phyloP scores from a whole-genome alignment of 1,140 invertebrate genomes.

The Drosophila ananassae region DNA sequence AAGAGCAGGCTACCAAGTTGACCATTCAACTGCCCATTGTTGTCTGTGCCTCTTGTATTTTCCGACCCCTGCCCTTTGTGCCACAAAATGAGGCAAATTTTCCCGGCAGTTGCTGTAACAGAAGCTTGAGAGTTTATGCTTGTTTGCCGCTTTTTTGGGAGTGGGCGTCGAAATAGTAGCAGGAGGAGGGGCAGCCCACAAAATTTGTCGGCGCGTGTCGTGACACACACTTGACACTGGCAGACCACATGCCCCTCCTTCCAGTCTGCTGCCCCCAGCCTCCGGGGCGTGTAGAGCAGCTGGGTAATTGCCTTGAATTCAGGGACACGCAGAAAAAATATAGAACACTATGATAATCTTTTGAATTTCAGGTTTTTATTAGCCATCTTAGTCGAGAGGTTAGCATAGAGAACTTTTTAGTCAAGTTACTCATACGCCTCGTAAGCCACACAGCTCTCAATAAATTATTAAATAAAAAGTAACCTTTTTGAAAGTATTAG shows the following conservation, averaged over 20 bases:
- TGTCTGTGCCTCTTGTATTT: constrained; percentile 12
- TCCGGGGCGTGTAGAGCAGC: constrained; percentile 17
- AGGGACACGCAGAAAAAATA: constrained; percentile 14
- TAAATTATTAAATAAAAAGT: too few relatives aligned
- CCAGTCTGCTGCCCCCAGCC: not conserved
- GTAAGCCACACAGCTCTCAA: not conserved
- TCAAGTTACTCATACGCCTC: not conserved
- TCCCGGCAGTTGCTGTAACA: constrained; percentile 5
- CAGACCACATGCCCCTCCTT: constrained; percentile 6
- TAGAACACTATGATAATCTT: not conserved
- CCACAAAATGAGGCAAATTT: constrained; percentile 3
- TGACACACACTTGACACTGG: constrained; percentile 53
- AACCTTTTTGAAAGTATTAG: not conserved
- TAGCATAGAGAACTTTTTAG: not conserved
- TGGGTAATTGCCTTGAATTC: constrained; percentile 55
- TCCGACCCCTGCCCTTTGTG: not conserved
- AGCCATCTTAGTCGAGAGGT: not conserved
- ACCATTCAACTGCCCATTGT: constrained; percentile 49
- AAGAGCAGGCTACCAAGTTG: constrained; percentile 20
- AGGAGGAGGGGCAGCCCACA: constrained; percentile 19
- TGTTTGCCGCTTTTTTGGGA: constrained; percentile 38
- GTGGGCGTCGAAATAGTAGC: not conserved
- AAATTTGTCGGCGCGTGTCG: constrained; percentile 57
- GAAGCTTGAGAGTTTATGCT: constrained; percentile 32
- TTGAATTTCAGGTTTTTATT: not conserved